Base-by-base conservation (phyloP, 1,140 invertebrate genomes). In the Trichonephila inaurata region DNA sequence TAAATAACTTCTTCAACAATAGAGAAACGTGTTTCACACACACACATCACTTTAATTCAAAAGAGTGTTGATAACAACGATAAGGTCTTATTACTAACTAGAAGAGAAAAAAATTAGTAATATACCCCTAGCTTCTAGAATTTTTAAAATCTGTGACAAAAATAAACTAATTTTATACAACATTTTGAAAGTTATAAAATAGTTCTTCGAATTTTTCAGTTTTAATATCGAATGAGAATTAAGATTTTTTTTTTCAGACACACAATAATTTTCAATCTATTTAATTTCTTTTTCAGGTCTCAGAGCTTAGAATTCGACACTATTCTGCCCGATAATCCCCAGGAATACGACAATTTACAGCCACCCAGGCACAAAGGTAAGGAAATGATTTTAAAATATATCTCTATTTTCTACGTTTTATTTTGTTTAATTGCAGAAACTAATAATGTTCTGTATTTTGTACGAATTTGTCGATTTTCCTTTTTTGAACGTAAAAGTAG, bases 311-410 rank as follows among this genome's bases (percentile, higher is more conserved):
- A 95, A 28, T 95, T 95, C 72, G 88, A 95, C n/a, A 95, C 95
- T 83, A 94, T 95, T 24, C 93, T 95, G 14, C 95, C 95, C 0
- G 94, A 94, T 62, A 94, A 95, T 66, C 95, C 95, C 1, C 61
- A 89, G 24, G 93, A 94, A 72, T 95, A 95, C 93, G 95, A 95
- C 92, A 95, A 95, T 85, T 94, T 95, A 86, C 94, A 95, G 44
- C 95, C 95, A 19, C 95, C 95, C 4, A 95, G 94, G 81, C 94
- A 95, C 93, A 94, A 95, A 51, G 95, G 95, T 95, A 89, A 94
- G 87, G 10, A 51, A 51, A 51, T 10, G 51, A 51, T 10, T 51
- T 51, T 51, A 51, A 51, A 51, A 51, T 51, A 51, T 40, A 40
- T 40, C 0, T 51, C 0, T 51, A 51, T 51, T 2, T 51, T 51